Base-by-base conservation (phyloP, 1,140 invertebrate genomes). In the Heliconius hermathena region DNA sequence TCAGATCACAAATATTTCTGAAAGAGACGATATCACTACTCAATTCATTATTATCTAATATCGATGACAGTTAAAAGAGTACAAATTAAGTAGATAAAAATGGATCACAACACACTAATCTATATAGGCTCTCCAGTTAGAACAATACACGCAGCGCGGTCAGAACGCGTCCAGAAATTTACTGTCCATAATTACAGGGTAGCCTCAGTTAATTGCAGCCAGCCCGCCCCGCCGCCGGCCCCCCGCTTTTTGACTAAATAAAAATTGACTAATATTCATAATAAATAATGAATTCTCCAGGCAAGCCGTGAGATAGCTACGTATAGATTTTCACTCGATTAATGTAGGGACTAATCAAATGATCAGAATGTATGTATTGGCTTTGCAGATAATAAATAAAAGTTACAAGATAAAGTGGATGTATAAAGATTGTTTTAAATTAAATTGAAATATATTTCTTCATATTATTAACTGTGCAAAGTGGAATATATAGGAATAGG, bases 141-240 rank as follows among this genome's bases (percentile, higher is more conserved):
- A 93, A 92, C 89, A 91, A 91, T 91, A 91, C 88, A 89, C 84
- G 83, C 81, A 80, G 81, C 80, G 83, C 83, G 83, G 85, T 85
- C 88, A 88, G 87, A 87, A 88, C 85, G 85, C 87, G 88, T 91
- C 91, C 92, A 91, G 93, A 94, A 94, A 95, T 95, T 95, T 95
- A 95, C 94, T 92, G 94, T 88, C 91, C 93, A 92, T 95, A 94
- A 95, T 95, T 94, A 94, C 89, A 95, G 94, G 93, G 94, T 95
- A 86, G 88, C 87, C 82, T 84, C 86, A 89, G 88, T 94, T 95
- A 95, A 95, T 95, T 95, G 93, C 93, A 90, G 86, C 79, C 87
- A 86, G 85, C 77, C 82, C 85, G 88, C 79, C 88, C 86, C 84
- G 82, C 87, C 83, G 86, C 78, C 85, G 86, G 60, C 88, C 71